These are phyloP conservation scores for Coreoperca whiteheadi DNA, from an alignment of 2,113 vertebrate genomes.

Conservation along the genomic window DNA sequence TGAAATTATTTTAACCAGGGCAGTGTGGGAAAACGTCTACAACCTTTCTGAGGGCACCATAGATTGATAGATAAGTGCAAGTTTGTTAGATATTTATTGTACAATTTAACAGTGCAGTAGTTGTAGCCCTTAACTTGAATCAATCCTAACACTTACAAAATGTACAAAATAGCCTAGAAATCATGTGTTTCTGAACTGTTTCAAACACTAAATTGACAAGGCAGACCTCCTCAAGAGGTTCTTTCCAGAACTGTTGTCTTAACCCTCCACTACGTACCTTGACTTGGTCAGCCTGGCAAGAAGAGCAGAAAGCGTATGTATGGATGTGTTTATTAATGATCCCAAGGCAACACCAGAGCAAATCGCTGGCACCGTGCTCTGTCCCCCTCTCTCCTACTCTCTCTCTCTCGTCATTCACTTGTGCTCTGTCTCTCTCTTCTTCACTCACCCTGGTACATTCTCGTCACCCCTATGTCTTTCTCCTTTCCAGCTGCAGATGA, in stretches of 20 bases:
- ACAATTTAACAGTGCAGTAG: neutral
- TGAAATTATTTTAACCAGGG: neutral
- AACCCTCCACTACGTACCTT: slow-evolving; percentile 46
- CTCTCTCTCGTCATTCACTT: slow-evolving; percentile 5
- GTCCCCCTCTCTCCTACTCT: slow-evolving; percentile 26
- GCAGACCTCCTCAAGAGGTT: neutral
- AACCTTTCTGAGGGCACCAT: neutral
- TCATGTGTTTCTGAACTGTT: neutral
- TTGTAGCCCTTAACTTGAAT: neutral
- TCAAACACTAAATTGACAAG: neutral
- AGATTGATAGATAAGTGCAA: neutral
- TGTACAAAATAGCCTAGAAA: too few species aligned
- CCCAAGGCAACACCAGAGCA: slow-evolving; percentile 78
- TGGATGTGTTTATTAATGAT: slow-evolving; percentile 80
- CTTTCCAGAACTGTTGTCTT: slow-evolving; percentile 33
- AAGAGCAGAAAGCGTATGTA: slow-evolving; percentile 17
- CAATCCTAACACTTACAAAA: neutral
- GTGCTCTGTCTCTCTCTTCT: slow-evolving; percentile 13
- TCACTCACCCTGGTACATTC: slow-evolving; percentile 11
- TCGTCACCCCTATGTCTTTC: slow-evolving; percentile 32
- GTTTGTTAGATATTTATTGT: neutral
- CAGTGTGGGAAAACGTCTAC: neutral
- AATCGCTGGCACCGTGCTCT: slow-evolving; percentile 70
- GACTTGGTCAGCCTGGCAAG: slow-evolving; percentile 26
- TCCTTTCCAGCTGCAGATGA: slow-evolving; percentile 63